These are phyloP conservation scores for Scolopax bukidnonensis DNA, from an alignment of 2,797 vertebrate species.

Conservation along the genomic window DNA sequence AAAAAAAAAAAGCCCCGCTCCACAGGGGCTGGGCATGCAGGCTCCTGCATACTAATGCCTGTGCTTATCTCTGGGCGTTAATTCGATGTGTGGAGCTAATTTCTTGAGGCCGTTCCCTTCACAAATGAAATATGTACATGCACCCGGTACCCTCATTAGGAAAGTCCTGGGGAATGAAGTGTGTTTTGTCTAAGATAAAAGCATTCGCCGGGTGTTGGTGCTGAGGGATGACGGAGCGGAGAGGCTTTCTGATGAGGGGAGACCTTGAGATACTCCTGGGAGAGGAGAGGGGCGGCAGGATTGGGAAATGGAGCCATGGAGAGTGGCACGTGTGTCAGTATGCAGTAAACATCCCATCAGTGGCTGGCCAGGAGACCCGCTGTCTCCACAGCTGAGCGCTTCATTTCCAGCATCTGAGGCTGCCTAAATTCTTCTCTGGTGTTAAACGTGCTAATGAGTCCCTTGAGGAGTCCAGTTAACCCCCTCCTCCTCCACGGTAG, in stretches of 20 bases:
- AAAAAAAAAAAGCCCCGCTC: conserved; percentile 23
- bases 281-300: background rate
- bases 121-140: conserved; percentile 64
- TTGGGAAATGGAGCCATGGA: background rate
- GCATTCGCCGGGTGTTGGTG: background rate
- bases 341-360: background rate
- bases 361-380: background rate
- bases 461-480: conserved; percentile 18
- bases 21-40: conserved; percentile 38
- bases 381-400: background rate
- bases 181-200: conserved; percentile 63
- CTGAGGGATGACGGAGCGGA: background rate
- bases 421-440: conserved; percentile 2
- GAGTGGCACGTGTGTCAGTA: background rate
- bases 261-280: background rate
- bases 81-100: conserved; percentile 63
- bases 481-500: rapidly evolving
- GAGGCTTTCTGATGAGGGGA: background rate
- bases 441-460: conserved; percentile 48
- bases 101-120: conserved; percentile 61
- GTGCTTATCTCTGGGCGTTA: conserved; percentile 63
- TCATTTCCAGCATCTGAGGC: background rate
- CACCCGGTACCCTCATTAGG: conserved; percentile 57
- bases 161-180: conserved; percentile 34
- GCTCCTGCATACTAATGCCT: conserved; percentile 66